Base-by-base conservation (phyloP, 2,797 vertebrate species). In the Leptatherina wallacei region DNA sequence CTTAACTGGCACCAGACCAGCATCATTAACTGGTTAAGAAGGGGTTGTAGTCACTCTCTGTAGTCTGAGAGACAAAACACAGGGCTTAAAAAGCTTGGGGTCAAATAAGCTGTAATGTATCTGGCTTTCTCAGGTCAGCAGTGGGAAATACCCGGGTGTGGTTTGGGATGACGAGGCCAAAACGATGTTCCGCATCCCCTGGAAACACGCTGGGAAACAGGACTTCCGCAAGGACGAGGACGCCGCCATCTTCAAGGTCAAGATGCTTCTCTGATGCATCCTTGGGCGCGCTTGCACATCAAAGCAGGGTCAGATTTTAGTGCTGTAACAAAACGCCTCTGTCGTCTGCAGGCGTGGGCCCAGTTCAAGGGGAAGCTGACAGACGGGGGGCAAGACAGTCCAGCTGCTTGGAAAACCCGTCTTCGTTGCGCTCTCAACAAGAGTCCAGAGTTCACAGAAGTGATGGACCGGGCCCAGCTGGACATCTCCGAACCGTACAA, bases 371-470 rank as follows among this genome's bases (percentile, higher is more conserved):
- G 96, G 5, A 97, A 96, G 76, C 79, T 92, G 72, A 77, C 77
- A 0, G 91, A 91, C 0, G 94, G 88, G 0, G 81, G 82, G 1
- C 74, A 77, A 3, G 73, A 90, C 18, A 94, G 94, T 73, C 94
- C 96, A 0, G 96, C 96, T 0, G 81, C 86, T 27, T 97, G 96
- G 96, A 98, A 98, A 86, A 98, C 97, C 0, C 95, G 97, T 0
- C 89, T 98, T 6, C 97, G 97, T 64, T 98, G 97, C 61, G 97
- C 97, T 55, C 93, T 98, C 49, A 97, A 96, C 91, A 98, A 98
- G 90, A 98, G 97, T 33, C 72, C 93, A 0, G 97, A 98, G 88
- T 98, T 98, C 54, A 55, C 71, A 7, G 97, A 98, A 80, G 93
- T 95, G 69, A 81, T 81, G 1, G 92, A 93, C 0, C 94, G 92